Percentiles rank a stretch among this genome's conserved stretches.
phyloP scores from a whole-genome alignment of 2,113 vertebrate species.

The Marmota monax region DNA sequence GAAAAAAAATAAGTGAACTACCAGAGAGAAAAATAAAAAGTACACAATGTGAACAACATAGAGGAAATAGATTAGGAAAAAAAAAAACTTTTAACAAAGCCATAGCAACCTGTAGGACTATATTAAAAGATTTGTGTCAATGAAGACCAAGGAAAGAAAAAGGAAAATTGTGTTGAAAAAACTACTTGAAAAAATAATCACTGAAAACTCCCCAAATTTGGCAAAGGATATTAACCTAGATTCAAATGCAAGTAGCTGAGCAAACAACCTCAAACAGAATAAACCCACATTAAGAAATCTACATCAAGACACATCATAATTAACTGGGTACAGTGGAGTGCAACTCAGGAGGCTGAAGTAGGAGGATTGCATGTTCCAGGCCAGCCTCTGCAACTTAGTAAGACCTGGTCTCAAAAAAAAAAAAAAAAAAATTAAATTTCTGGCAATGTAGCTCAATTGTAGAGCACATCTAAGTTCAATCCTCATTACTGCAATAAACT shows the following conservation, averaged over 20 bases:
- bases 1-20: neutral
- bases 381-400: neutral
- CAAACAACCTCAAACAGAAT: neutral
- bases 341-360: no score
- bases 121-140: neutral
- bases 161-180: neutral
- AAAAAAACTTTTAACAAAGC: neutral
- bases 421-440: no score
- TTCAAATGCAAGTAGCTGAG: neutral
- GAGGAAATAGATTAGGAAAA: neutral
- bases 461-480: neutral
- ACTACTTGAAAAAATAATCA: neutral
- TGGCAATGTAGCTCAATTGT: no score
- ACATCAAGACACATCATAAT: neutral
- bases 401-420: neutral
- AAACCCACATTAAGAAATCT: neutral
- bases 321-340: neutral
- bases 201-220: neutral
- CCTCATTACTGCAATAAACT: neutral
- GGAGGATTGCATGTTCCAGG: neutral
- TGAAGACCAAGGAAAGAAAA: neutral
- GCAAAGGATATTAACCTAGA: neutral
- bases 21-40: neutral
- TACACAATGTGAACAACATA: neutral
- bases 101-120: neutral